These are phyloP conservation scores for Leptinotarsa peninsularis DNA, from an alignment of 2,888 invertebrate genomes.

Conservation along the genomic window DNA sequence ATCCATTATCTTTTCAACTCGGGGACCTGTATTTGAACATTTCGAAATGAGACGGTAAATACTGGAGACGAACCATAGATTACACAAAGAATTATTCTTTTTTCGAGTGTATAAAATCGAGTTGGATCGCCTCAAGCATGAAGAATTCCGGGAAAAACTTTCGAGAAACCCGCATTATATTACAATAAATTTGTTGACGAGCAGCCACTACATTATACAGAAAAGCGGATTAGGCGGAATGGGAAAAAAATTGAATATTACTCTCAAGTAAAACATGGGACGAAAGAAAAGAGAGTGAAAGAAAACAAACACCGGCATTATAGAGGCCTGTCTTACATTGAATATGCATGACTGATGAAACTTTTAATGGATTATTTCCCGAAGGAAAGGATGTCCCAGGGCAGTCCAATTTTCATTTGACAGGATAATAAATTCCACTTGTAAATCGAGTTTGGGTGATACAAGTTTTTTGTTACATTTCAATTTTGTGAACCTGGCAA, in stretches of 20 bases:
- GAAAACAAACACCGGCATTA: slow-evolving; percentile 32
- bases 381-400: slow-evolving; percentile 5
- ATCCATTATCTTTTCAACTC: background rate
- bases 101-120: slow-evolving; percentile 37
- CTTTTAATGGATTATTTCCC: slow-evolving; percentile 21
- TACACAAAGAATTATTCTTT: slow-evolving; percentile 30
- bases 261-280: slow-evolving; percentile 3
- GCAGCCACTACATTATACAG: slow-evolving; percentile 40
- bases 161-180: slow-evolving; percentile 36
- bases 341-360: slow-evolving; percentile 38
- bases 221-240: slow-evolving; percentile 34
- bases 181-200: slow-evolving; percentile 45
- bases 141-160: slow-evolving; percentile 36
- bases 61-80: slow-evolving; percentile 21
- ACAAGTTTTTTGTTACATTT: background rate
- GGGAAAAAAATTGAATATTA: slow-evolving; percentile 26
- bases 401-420: slow-evolving; percentile 13
- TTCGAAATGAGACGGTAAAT: slow-evolving; percentile 37
- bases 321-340: slow-evolving; percentile 26
- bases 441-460: slow-evolving; percentile 1
- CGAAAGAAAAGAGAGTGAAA: slow-evolving; percentile 29
- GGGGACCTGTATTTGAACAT: slow-evolving; percentile 26
- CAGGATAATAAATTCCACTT: slow-evolving; percentile 2
- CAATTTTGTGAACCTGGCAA: background rate
- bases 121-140: slow-evolving; percentile 36